Base-by-base conservation (phyloP, 2,888 invertebrate genomes). In the Oxytorus armatus region DNA sequence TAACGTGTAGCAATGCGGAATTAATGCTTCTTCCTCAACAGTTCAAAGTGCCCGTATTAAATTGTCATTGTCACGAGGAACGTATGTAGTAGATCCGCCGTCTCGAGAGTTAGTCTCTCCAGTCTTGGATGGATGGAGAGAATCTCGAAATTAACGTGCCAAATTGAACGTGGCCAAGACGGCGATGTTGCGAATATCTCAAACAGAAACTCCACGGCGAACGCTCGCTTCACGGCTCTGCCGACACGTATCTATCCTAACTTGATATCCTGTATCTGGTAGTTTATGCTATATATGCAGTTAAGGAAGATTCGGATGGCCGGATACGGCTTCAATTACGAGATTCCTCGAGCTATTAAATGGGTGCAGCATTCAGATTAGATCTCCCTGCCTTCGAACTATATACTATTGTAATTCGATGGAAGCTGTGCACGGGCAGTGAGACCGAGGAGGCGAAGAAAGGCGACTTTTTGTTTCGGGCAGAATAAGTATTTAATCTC, bases 281-380 rank as follows among this genome's bases (percentile, higher is more conserved):
- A 21, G 39, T 53, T 23, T 7, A 23, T 1, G 47, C 44, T 73
- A 44, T 53, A 29, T 53, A 14, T 14, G 16, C 49, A 11, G 47
- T 44, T 36, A 16, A 68, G 36, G 65, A 39, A 68, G 68, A 70
- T 75, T 72, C 70, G 65, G 63, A 59, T 76, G 66, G 59, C 44
- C 44, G 75, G 79, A n/a, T 36, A 57, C 51, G 49, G 63, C 73
- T 73, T 73, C 77, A 80, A 80, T 80, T 80, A 77, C 80, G 72
- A 23, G 68, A 77, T 80, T 80, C 73, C 80, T 73, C 36, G 57
- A 57, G 72, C 77, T 77, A 77, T 80, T 80, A 77, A 73, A 77
- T 68, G 55, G 73, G 53, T 77, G 63, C 68, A 63, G 68, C 49
- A 47, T 47, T 33, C 63, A 49, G 25, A 39, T 36, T 51, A 51